Conservation (phyloP, 1,140 invertebrate species). For the Leptinotarsa texana region DNA sequence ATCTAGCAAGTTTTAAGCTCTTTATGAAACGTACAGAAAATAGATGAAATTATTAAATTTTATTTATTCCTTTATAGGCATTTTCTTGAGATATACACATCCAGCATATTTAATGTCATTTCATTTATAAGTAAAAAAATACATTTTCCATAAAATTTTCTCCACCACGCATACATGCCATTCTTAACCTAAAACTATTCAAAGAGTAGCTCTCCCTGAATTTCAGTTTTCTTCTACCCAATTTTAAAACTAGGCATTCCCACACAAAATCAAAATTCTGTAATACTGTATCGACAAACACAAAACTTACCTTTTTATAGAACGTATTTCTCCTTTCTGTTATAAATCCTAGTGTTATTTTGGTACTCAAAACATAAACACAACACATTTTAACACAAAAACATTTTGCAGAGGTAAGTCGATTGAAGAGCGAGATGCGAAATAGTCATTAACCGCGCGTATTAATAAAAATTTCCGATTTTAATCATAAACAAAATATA, state of each 20-base stretch:
- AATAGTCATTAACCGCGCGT: conserved; percentile 16
- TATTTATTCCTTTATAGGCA: no score
- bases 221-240: background rate
- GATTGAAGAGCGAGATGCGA: conserved; percentile 20
- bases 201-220: conserved; percentile 11
- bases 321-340: conserved; percentile 24
- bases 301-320: conserved; percentile 33
- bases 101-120: no score
- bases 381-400: conserved; percentile 44
- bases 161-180: conserved; percentile 1
- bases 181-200: conserved; percentile 1
- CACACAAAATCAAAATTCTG: conserved; percentile 9
- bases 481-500: conserved; percentile 38
- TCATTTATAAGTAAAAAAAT: background rate
- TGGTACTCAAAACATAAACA: conserved; percentile 45
- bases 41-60: no score
- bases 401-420: conserved; percentile 32
- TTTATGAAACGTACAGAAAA: no score
- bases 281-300: background rate
- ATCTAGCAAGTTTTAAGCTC: no score
- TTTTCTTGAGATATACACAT: no score
- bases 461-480: conserved; percentile 18
- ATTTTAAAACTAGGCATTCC: no score
- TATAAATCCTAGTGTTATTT: conserved; percentile 42
- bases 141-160: background rate